phyloP scores from a whole-genome alignment of 2,888 invertebrate genomes.

The Acanthosoma haemorrhoidale region DNA sequence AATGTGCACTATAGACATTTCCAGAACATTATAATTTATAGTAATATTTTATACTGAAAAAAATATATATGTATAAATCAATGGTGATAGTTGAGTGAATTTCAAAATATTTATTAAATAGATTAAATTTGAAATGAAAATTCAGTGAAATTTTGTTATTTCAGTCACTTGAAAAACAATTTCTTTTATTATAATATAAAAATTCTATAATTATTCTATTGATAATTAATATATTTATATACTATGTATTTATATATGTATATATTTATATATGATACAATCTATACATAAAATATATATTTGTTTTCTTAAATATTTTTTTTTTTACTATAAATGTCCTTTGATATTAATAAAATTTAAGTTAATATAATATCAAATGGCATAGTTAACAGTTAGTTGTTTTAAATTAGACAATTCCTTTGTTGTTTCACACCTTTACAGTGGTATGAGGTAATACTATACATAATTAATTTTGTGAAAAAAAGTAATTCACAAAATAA shows the following conservation, averaged over 20 bases:
- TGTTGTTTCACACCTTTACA: neutral
- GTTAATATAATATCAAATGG: neutral
- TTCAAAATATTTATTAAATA: neutral
- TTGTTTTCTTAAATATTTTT: neutral
- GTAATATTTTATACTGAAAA: neutral
- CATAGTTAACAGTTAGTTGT: neutral
- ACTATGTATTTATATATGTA: neutral
- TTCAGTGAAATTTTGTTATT: neutral
- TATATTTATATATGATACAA: slow-evolving; percentile 12
- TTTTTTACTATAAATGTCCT: neutral
- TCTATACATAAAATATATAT: slow-evolving; percentile 13
- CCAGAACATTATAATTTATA: slow-evolving; percentile 6
- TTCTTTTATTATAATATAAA: slow-evolving; percentile 1
- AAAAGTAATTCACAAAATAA: neutral
- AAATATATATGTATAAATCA: neutral
- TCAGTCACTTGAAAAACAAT: neutral
- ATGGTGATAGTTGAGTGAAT: neutral
- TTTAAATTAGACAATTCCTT: slow-evolving; percentile 7
- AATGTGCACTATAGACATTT: neutral
- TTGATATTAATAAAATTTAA: neutral
- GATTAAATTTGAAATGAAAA: neutral
- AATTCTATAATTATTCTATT: slow-evolving; percentile 2
- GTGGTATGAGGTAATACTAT: neutral
- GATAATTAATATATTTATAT: neutral
- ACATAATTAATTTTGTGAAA: neutral